Percentiles rank a stretch among this genome's conserved stretches.
Evolutionary conservation across 2,888 invertebrate species (phyloP).

Genomic region (Drosophila pseudotakahashii): DNA sequence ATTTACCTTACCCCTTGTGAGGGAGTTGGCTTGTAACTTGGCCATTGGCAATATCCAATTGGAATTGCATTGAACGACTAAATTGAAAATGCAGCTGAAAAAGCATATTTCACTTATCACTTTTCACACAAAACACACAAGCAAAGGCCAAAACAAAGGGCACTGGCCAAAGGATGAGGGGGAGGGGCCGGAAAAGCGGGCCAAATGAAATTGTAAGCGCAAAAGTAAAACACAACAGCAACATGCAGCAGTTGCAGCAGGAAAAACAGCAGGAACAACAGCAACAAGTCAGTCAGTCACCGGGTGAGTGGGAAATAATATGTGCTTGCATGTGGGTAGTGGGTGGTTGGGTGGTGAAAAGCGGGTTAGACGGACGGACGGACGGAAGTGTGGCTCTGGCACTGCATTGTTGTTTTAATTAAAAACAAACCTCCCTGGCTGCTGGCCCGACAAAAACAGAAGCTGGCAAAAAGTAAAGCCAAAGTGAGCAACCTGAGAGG

Average conservation of each 20-base stretch:
- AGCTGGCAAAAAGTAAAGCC: constrained; percentile 29
- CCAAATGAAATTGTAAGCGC: constrained; percentile 73
- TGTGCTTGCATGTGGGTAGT: constrained; percentile 14
- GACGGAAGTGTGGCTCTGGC: constrained; percentile 43
- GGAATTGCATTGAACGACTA: constrained; percentile 78
- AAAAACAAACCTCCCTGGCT: constrained; percentile 69
- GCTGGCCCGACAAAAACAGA: constrained; percentile 45
- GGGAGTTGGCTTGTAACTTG: constrained; percentile 33
- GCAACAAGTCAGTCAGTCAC: constrained; percentile 53
- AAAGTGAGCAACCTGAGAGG: constrained; percentile 56
- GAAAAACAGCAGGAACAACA: constrained; percentile 26
- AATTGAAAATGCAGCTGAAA: constrained; percentile 76
- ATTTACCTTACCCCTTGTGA: constrained; percentile 1
- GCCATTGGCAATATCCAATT: constrained; percentile 72
- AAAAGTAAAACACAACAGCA: constrained; percentile 57
- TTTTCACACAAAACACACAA: constrained; percentile 73
- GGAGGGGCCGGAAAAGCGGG: constrained; percentile 32
- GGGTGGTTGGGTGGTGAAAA: constrained; percentile 9
- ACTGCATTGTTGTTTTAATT: constrained; percentile 75
- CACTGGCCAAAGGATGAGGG: constrained; percentile 12
- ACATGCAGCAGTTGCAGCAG: constrained; percentile 32
- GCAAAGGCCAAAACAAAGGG: constrained; percentile 49
- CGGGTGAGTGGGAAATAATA: constrained; percentile 48
- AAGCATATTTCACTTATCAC: constrained; percentile 79
- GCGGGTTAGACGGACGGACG: constrained; percentile 19